These are phyloP conservation scores for Phasianus colchicus DNA, from an alignment of 2,113 vertebrate species.

Conservation along the genomic window DNA sequence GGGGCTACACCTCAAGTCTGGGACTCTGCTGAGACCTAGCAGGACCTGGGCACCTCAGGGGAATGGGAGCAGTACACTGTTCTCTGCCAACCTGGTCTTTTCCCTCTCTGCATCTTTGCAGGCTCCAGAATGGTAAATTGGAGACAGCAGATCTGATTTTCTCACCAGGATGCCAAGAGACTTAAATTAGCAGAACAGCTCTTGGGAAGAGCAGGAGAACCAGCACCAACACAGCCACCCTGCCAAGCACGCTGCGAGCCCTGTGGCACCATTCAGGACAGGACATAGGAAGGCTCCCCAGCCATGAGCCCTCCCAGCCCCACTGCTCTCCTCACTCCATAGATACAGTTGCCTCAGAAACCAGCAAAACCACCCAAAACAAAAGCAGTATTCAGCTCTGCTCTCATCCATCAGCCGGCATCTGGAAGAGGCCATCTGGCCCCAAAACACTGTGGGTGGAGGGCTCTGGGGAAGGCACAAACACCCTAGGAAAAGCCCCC, in stretches of 20 bases:
- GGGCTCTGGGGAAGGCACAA: background rate
- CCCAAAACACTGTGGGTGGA: background rate
- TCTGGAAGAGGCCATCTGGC: background rate
- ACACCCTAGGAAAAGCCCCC: background rate
- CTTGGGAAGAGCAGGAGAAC: background rate
- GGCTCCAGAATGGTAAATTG: background rate
- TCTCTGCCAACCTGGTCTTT: background rate
- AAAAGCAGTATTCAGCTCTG: background rate
- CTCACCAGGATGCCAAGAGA: background rate
- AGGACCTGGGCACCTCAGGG: background rate
- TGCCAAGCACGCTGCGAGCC: background rate
- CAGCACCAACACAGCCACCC: background rate
- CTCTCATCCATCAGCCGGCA: background rate
- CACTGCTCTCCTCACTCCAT: background rate
- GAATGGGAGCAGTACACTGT: background rate
- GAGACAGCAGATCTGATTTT: background rate
- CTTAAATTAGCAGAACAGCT: background rate
- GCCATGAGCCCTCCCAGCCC: background rate
- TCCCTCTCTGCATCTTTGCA: background rate
- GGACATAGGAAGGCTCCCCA: background rate
- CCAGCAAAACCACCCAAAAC: conserved; percentile 36
- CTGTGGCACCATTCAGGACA: background rate
- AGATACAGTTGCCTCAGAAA: conserved; percentile 37
- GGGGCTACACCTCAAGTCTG: background rate
- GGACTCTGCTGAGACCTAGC: background rate